Base-by-base conservation (phyloP, 2,888 invertebrate genomes). In the Chesias legatella region DNA sequence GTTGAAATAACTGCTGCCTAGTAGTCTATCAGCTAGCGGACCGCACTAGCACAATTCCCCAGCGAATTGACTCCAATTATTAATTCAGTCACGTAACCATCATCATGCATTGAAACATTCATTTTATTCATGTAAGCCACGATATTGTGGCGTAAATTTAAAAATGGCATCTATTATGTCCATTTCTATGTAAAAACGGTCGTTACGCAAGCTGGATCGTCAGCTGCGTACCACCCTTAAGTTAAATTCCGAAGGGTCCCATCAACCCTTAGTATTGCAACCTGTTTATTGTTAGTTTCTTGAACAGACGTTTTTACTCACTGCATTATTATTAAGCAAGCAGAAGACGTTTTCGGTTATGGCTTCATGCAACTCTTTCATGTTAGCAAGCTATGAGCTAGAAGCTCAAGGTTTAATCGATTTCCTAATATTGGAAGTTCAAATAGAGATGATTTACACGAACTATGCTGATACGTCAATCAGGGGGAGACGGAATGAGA, bases 201-300 rank as follows among this genome's bases (percentile, higher is more conserved):
- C 33, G 43, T 30, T 33, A 22, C 31, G 43, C 45, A 45, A 43
- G 45, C 40, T 45, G 45, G 10, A 30, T 11, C 26, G 20, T 25
- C 45, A 45, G 40, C 45, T 45, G 45, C 40, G 13, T 29, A 13
- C 30, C 29, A 40, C 45, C 45, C 45, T 41, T 33, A 30, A 30
- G 33, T 40, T 36, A 24, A 39, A 40, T 31, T 29, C 22, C 26
- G 25, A 44, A 23, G 40, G 40, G 45, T 11, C 36, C 13, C 11
- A 33, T 23, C 26, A 25, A 39, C 40, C 37, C 37, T 33, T 22
- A 22, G 22, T 7, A 6, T 33, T 23, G 6, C 26, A 40, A 40
- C 45, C 36, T 33, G 33, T 33, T 36, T 38, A 24, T 33, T 33
- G 9, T 13, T 21, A 21, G 20, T 7, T 25, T 8, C 8, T 17